These are phyloP conservation scores for Dolichallabes microphthalmus DNA, from an alignment of 2,113 vertebrate species.

Conservation along the genomic window DNA sequence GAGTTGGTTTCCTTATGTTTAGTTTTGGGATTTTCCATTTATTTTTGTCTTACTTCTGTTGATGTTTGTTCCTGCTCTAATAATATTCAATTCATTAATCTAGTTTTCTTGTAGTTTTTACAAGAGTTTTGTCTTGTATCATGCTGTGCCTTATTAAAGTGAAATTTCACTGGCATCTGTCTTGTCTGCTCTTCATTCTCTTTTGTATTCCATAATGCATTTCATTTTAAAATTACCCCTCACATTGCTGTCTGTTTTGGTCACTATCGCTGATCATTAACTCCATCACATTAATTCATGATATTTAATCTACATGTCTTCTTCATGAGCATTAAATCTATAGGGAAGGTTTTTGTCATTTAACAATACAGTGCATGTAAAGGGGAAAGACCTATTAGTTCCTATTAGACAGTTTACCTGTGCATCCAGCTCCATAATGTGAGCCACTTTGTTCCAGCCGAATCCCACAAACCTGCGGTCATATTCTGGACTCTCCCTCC, in stretches of 20 bases:
- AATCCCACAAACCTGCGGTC: slow-evolving; percentile 97
- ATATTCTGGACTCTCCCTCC: slow-evolving; percentile 90
- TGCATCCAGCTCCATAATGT: slow-evolving; percentile 98
- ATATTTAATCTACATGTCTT: background rate
- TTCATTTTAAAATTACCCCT: background rate
- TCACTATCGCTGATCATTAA: background rate
- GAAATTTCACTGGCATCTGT: no score
- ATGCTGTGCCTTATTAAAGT: no score
- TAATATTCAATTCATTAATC: no score
- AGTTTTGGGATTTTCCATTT: no score
- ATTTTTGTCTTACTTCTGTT: no score
- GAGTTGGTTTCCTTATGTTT: no score
- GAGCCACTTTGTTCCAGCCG: slow-evolving; percentile 99
- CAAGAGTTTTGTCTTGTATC: no score
- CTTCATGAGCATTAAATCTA: background rate
- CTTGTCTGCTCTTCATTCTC: no score
- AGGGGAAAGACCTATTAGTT: background rate
- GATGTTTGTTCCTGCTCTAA: no score
- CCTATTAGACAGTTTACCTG: slow-evolving; percentile 76
- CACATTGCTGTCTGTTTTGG: background rate
- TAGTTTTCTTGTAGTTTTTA: no score
- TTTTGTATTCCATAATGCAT: background rate
- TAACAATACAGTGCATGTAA: background rate
- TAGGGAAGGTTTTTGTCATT: background rate
- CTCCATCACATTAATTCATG: background rate